Conservation (phyloP, 53 echinoderm and acorn worm genomes). For the Crossaster papposus region DNA sequence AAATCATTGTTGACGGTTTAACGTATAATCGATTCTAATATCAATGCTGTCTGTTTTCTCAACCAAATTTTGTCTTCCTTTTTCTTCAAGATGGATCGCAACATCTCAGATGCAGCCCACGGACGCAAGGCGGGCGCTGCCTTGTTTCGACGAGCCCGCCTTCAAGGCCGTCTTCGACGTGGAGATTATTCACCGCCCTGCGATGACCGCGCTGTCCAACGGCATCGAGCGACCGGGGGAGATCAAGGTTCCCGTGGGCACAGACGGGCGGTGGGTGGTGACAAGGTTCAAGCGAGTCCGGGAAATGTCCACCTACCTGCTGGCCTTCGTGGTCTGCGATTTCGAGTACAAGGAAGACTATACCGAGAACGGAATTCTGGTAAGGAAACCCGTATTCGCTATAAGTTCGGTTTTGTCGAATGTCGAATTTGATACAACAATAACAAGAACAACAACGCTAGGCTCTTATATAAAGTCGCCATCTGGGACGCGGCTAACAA, state of each 20-base stretch:
- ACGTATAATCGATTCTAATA: neutral
- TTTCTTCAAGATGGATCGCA: conserved; percentile 75
- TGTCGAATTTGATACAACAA: no score
- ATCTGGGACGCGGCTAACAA: no score
- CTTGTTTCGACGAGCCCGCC: conserved; percentile 91
- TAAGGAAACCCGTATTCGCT: conserved; percentile 53
- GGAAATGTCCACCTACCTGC: conserved; percentile 70
- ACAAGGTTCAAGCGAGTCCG: conserved; percentile 59
- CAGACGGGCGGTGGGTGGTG: conserved; percentile 55
- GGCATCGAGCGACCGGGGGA: conserved; percentile 61
- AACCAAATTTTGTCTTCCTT: neutral
- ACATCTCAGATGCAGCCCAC: conserved; percentile 93
- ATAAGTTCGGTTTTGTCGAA: no score
- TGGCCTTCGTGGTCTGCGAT: conserved; percentile 89
- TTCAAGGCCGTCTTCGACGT: conserved; percentile 81
- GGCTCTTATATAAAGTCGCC: no score
- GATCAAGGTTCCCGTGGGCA: conserved; percentile 4
- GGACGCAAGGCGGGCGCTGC: conserved; percentile 87
- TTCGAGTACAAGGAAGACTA: conserved; percentile 59
- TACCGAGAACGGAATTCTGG: conserved; percentile 75
- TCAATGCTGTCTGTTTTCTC: neutral
- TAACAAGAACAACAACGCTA: no score
- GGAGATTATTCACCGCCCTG: conserved; percentile 69
- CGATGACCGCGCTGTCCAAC: conserved; percentile 75
- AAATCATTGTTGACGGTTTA: neutral